Conservation (phyloP, 2,797 vertebrate genomes). For the Sebastes taczanowskii region DNA sequence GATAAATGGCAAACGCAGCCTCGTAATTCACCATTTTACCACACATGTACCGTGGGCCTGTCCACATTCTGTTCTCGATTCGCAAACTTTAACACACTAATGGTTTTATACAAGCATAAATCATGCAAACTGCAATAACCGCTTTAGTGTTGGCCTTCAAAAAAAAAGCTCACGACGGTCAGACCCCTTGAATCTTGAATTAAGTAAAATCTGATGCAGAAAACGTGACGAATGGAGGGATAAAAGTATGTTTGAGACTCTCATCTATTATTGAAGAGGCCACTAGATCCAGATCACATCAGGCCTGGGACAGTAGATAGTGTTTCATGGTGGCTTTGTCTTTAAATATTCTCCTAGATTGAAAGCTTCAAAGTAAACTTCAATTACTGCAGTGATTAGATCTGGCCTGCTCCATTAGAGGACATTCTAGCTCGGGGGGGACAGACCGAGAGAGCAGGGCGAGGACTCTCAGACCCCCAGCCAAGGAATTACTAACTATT, state of each 20-base stretch:
- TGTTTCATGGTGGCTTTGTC: slow-evolving; percentile 83
- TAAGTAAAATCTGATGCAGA: slow-evolving; percentile 45
- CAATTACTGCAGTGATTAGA: slow-evolving; percentile 86
- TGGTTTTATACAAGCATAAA: neutral
- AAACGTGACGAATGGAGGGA: slow-evolving; percentile 45
- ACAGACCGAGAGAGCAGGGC: slow-evolving; percentile 47
- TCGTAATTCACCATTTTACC: neutral
- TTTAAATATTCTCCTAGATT: slow-evolving; percentile 86
- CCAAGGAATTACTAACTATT: slow-evolving; percentile 79
- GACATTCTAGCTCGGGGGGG: slow-evolving; percentile 81
- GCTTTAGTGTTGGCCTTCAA: neutral
- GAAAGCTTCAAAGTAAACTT: slow-evolving; percentile 87
- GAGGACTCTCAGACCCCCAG: slow-evolving; percentile 71
- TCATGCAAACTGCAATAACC: neutral
- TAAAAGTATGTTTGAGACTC: slow-evolving; percentile 73
- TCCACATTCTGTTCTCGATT: neutral
- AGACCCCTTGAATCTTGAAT: slow-evolving; percentile 37
- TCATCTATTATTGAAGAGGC: slow-evolving; percentile 84
- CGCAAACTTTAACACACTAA: neutral
- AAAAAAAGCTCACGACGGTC: neutral
- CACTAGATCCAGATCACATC: slow-evolving; percentile 72
- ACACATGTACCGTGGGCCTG: neutral
- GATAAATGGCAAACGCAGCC: neutral
- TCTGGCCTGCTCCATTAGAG: slow-evolving; percentile 86
- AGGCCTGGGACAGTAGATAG: slow-evolving; percentile 79